Evolutionary conservation across 2,113 vertebrate species (phyloP), one percentile per base, ranked within the genome.

Genomic region (Tylochromis polylepis): DNA sequence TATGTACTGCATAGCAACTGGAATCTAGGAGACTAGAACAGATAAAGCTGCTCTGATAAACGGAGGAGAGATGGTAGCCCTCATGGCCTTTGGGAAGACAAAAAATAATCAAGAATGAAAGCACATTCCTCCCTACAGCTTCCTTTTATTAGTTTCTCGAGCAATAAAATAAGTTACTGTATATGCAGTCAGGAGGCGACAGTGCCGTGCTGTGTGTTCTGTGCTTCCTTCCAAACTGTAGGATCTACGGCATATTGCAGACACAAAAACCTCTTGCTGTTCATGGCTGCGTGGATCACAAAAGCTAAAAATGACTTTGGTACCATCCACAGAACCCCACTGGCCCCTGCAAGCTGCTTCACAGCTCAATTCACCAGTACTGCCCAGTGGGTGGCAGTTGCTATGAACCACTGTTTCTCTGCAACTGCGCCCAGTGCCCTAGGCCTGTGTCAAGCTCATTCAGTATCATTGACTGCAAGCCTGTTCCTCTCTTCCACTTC

Each of bases 131-230:
- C 88, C 92, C 91, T 58, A 91, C 83, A 89, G 92, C 91, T 91
- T 91, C 86, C 91, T 93, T 92, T 94, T 92, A 95, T 95, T 94
- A 89, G 88, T 94, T 94, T 92, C 85, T 91, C 87, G 83, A 31
- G 86, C 92, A 94, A 94, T 93, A 93, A 93, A 94, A 85, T 83
- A 87, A 82, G 89, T 85, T 87, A 88, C 90, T 83, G 87, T 92
- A 91, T 78, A 88, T 84, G 86, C 86, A 89, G 88, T 91, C 82
- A 56, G 79, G 81, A 86, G 88, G 88, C 57, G 65, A 89, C 91
- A 62, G 58, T 56, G 22, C 41, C 86, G 1, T 87, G 83, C 92
- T 86, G 88, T 57, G 88, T 87, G 72, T 85, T 58, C 85, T 43
- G 22, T 59, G 38, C 3, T 20, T 46, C 88, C 85, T 59, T 88